phyloP scores from a whole-genome alignment of 2,797 vertebrate genomes.

The Poeciliopsis gracilis region DNA sequence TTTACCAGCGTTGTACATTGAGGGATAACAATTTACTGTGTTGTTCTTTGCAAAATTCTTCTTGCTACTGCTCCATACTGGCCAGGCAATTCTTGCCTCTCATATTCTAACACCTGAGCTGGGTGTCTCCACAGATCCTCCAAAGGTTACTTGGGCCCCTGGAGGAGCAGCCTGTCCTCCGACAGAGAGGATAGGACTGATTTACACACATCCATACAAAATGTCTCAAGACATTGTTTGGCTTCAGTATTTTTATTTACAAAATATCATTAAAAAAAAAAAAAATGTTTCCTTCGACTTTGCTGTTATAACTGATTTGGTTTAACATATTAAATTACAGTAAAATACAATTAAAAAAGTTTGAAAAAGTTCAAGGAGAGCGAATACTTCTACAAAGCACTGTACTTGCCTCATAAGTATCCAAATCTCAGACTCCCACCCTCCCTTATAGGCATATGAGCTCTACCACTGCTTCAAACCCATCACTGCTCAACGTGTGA shows the following conservation, averaged over 20 bases:
- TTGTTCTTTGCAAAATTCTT: not conserved
- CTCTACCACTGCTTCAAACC: not conserved
- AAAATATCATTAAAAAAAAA: not conserved
- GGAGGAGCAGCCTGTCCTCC: not conserved
- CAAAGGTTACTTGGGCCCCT: not conserved
- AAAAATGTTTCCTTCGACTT: not conserved
- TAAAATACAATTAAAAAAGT: not conserved
- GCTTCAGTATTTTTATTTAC: not conserved
- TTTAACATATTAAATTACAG: not conserved
- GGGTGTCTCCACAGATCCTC: not conserved
- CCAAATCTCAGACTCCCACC: not conserved
- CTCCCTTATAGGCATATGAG: not conserved
- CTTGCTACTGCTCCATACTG: not conserved
- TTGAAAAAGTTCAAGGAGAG: not conserved
- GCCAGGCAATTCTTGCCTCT: not conserved
- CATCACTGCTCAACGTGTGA: slow-evolving; percentile 6
- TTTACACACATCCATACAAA: not conserved
- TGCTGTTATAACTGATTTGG: not conserved
- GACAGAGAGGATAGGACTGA: not conserved
- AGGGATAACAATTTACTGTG: not conserved
- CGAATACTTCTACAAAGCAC: not conserved
- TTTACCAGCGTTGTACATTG: not conserved
- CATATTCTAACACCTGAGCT: not conserved
- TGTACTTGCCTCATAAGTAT: not conserved
- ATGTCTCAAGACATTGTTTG: not conserved